A percentile compares a stretch with the other conserved stretches of the same genome.
These are phyloP conservation scores for Eolophus roseicapilla DNA, from an alignment of 2,113 vertebrate genomes.

Conservation along the genomic window DNA sequence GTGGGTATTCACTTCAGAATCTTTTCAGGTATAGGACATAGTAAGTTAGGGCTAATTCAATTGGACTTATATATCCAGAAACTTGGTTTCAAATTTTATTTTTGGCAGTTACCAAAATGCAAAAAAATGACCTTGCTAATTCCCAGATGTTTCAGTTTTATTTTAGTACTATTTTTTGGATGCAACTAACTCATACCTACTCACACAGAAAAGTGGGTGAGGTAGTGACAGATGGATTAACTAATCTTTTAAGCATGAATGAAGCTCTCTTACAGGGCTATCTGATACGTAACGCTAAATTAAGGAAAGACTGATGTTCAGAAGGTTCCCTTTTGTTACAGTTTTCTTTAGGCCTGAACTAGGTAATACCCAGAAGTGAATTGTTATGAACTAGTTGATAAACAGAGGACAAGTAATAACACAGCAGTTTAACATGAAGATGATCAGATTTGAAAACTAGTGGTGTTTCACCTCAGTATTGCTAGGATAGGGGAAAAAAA, in stretches of 20 bases:
- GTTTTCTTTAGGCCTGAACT: background rate
- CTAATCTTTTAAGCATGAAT: background rate
- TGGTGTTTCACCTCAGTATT: background rate
- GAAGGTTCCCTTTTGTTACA: background rate
- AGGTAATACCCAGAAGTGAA: background rate
- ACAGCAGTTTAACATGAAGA: background rate
- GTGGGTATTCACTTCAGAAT: background rate
- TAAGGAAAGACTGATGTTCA: background rate
- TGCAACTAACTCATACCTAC: background rate
- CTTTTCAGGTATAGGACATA: background rate
- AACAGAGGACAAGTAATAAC: background rate
- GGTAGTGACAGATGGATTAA: background rate
- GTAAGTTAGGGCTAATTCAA: background rate
- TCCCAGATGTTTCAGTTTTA: background rate
- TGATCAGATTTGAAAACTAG: background rate
- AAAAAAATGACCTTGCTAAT: background rate
- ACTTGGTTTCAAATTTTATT: background rate
- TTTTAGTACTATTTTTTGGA: background rate
- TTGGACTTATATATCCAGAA: background rate
- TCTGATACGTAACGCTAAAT: background rate
- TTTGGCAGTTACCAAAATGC: background rate
- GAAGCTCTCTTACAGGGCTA: background rate
- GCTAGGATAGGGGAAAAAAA: rapidly evolving
- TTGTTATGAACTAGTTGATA: background rate
- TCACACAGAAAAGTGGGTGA: background rate